phyloP scores from a whole-genome alignment of 2,888 invertebrate species.

The Electrophaes corylata region DNA sequence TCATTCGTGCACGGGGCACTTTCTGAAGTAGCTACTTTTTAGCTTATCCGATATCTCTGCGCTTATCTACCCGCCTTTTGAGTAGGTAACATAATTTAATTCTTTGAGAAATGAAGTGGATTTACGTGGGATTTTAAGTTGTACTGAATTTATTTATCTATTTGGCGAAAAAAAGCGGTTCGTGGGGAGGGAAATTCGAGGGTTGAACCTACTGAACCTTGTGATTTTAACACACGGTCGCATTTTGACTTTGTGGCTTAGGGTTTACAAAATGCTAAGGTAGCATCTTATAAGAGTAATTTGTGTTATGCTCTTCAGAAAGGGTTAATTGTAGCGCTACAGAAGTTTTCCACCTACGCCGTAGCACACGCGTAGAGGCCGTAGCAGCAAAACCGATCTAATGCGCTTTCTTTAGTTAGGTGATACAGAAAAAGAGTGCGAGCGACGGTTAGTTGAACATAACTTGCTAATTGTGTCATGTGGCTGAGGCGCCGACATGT shows the following conservation, averaged over 20 bases:
- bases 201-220: slow-evolving; percentile 30
- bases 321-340: background rate
- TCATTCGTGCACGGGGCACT: slow-evolving; percentile 39
- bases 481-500: slow-evolving; percentile 63
- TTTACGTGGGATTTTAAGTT: slow-evolving; percentile 57
- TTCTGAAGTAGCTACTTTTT: slow-evolving; percentile 49
- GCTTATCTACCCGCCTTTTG: slow-evolving; percentile 49
- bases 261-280: slow-evolving; percentile 20
- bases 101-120: slow-evolving; percentile 52
- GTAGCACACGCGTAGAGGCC: slow-evolving; percentile 48
- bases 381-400: slow-evolving; percentile 22
- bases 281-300: background rate
- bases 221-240: slow-evolving; percentile 28
- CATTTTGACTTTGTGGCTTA: slow-evolving; percentile 30
- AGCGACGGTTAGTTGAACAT: slow-evolving; percentile 31
- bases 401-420: slow-evolving; percentile 35
- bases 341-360: slow-evolving; percentile 24
- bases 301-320: background rate
- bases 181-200: slow-evolving; percentile 29
- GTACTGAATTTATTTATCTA: slow-evolving; percentile 58
- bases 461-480: slow-evolving; percentile 44
- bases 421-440: slow-evolving; percentile 33
- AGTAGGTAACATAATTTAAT: slow-evolving; percentile 55
- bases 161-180: slow-evolving; percentile 52
- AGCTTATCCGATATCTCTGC: slow-evolving; percentile 50